Evolutionary conservation across 2,797 vertebrate genomes (phyloP).

Genomic region (Denticeps clupeoides): DNA sequence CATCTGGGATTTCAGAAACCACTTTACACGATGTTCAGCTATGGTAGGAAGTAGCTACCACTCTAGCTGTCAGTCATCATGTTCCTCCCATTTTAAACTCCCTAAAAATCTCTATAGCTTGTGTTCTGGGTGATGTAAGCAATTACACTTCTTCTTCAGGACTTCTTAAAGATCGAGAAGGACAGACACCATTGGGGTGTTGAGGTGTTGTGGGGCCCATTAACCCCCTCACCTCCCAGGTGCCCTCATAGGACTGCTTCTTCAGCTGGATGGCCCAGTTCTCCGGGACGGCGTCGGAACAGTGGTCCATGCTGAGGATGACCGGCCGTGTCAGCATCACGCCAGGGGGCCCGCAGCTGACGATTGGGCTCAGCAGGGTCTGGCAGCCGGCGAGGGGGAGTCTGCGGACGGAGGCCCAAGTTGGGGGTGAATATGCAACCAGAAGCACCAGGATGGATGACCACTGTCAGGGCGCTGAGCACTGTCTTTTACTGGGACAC

Average conservation of each 20-base stretch:
- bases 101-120: too few species aligned
- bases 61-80: too few species aligned
- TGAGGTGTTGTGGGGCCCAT: too few species aligned
- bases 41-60: too few species aligned
- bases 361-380: constrained; percentile 89
- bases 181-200: too few species aligned
- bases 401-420: constrained; percentile 49
- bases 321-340: constrained; percentile 89
- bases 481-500: neutral
- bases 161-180: too few species aligned
- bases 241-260: constrained; percentile 91
- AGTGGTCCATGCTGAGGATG: constrained; percentile 95
- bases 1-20: too few species aligned
- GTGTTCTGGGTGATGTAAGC: too few species aligned
- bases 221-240: constrained; percentile 93
- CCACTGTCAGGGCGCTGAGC: neutral
- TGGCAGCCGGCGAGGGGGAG: constrained; percentile 91
- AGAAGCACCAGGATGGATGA: neutral
- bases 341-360: constrained; percentile 92
- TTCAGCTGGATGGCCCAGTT: constrained; percentile 95
- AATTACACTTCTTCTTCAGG: too few species aligned
- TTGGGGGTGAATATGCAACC: neutral
- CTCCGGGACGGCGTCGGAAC: constrained; percentile 83
- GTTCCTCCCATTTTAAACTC: too few species aligned
- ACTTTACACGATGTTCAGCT: too few species aligned